Evolutionary conservation across 1,140 invertebrate species (phyloP), one percentile per base, ranked within the genome.

Genomic region (Pseudomyrmex concolor): DNA sequence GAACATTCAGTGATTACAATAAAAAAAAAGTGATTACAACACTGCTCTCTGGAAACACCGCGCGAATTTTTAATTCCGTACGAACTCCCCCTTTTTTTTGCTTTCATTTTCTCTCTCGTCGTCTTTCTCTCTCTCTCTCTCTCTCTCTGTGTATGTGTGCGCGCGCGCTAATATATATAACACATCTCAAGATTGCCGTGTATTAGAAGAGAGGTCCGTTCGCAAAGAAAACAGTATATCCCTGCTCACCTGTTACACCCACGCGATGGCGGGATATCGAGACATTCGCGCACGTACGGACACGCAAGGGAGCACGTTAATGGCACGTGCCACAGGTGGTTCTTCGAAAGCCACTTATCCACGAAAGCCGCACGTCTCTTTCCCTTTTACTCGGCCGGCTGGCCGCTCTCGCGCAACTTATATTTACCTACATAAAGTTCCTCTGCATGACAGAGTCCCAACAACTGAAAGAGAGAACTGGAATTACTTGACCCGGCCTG

Each of bases 301-400:
- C 71, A 67, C 78, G 86, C 84, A 73, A 86, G 86, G 83, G 63
- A 51, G 73, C 51, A 70, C 71, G 70, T 83, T 83, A 90, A 84
- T 83, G 91, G 92, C 91, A 90, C 92, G 92, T 91, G 92, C 90
- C 87, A 92, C 92, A 91, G 91, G 91, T 92, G 91, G 88, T 83
- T 91, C 87, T 86, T 88, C 90, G 76, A 87, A 87, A 89, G 86
- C 80, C 85, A 85, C 84, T 81, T 88, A 86, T 86, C 84, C 86
- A 77, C 77, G 80, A 76, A 87, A 83, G 72, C 64, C 50, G 57
- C 72, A 51, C 66, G 55, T 85, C 86, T 85, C 86, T 88, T 87
- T 86, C 83, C 60, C 84, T 88, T 86, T 87, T 84, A 88, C 74
- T 80, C 63, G 74, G 59, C 55, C 81, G 50, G 64, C 22, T 19